Base-by-base conservation (phyloP, 2,113 vertebrate genomes). In the Rhabdornis inornatus region DNA sequence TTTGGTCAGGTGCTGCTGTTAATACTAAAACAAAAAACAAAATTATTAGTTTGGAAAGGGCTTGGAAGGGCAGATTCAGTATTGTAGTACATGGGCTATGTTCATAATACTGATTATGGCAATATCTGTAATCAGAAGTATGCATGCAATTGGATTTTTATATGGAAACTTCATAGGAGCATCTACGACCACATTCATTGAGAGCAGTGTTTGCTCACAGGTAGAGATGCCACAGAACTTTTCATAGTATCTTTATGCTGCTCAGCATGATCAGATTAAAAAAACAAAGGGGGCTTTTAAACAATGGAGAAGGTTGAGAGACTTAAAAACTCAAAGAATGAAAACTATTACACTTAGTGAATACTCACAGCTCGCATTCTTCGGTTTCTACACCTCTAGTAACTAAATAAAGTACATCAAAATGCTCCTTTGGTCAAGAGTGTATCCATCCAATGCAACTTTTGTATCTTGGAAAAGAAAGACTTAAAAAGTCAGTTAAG, bases 251-350 rank as follows among this genome's bases (percentile, higher is more conserved):
- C 56, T 82, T 37, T 50, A 27, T 1, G 5, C 18, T 68, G 35
- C 12, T 11, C 11, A 9, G 8, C 8, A 16, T 2, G 0, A 28
- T 22, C 39, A 47, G 14, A 42, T 47, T 1, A 9, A 55, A 15
- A 52, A 14, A 77, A 42, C 7, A 28, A 6, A 35, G 3, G 5
- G 5, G 5, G 5, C 5, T 69, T 79, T 70, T 59, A 55, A 52
- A 60, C 6, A 59, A 16, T 33, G 7, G 27, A 39, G 45, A 45
- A 20, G 10, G 2, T 8, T 14, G 5, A 27, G 68, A 45, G 40
- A 80, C 20, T 35, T 72, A 49, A 72, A 56, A 85, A 23, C 14
- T 75, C 33, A 64, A 56, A 30, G 23, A 49, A 83, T 25, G 14
- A 4, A 50, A 68, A 17, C 21, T 0, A 7, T 56, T 55, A 6